These are phyloP conservation scores for Chironex yamaguchii DNA, from an alignment of 30 jellyfish, hydroid and myxozoan genomes.

Conservation along the genomic window DNA sequence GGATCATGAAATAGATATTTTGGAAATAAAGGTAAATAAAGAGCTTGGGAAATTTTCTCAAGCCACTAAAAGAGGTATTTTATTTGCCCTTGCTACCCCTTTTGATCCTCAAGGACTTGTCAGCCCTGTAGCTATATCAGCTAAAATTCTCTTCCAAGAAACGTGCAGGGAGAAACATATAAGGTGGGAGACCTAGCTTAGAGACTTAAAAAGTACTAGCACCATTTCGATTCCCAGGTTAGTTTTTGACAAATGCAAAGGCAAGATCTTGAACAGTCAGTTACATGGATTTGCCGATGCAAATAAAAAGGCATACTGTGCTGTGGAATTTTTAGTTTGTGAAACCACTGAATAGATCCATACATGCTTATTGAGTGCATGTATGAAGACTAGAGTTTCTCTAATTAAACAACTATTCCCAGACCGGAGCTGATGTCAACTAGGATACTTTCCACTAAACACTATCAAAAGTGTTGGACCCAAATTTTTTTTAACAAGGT, in stretches of 20 bases:
- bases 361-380: constrained; percentile 12
- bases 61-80: neutral
- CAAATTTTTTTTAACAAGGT: constrained; percentile 5
- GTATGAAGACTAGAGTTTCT: constrained; percentile 58
- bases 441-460: constrained; percentile 55
- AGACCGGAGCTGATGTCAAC: constrained; percentile 65
- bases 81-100: neutral
- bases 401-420: constrained; percentile 56
- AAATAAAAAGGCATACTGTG: constrained; percentile 9
- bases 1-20: constrained; percentile 27
- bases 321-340: constrained; percentile 11
- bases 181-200: constrained; percentile 27
- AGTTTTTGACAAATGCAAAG: neutral
- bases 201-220: neutral
- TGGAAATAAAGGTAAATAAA: neutral
- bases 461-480: too few species aligned
- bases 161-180: neutral
- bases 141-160: neutral
- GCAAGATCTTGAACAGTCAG: neutral
- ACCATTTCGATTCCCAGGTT: constrained; percentile 9
- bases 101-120: neutral
- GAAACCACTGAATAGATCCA: neutral
- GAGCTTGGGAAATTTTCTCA: constrained; percentile 14
- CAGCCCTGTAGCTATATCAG: constrained; percentile 1
- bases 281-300: constrained; percentile 10